Evolutionary conservation across 1,140 invertebrate species (phyloP).

Genomic region (Pseudomyrmex cubaensis): DNA sequence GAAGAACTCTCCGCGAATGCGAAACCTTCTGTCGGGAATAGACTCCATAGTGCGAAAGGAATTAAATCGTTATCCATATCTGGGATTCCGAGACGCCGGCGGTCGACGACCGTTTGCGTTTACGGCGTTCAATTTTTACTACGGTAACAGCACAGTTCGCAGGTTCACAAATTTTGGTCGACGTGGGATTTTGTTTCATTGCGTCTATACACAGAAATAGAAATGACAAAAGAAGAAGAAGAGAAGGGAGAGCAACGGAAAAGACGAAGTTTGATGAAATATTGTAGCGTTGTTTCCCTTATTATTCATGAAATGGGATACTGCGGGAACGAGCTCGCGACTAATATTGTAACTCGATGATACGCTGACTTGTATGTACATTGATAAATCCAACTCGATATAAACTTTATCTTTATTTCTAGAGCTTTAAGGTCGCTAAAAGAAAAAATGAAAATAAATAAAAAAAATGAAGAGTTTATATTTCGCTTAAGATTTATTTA

Average conservation of each 20-base stretch:
- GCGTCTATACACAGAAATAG: neutral
- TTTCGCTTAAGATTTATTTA: conserved; percentile 1
- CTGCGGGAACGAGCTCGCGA: conserved; percentile 1
- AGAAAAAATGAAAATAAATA: neutral
- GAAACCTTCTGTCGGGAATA: conserved; percentile 50
- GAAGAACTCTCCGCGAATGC: conserved; percentile 39
- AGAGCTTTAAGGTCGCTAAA: neutral
- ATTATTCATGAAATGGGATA: conserved; percentile 24
- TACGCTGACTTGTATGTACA: conserved; percentile 9
- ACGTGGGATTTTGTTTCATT: conserved; percentile 36
- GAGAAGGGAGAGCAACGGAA: no score
- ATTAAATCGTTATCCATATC: conserved; percentile 59
- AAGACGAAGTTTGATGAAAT: conserved; percentile 42
- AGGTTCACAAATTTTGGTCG: conserved; percentile 26
- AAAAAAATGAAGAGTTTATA: neutral
- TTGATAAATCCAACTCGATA: conserved; percentile 7
- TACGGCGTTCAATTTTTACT: conserved; percentile 39
- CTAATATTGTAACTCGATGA: conserved; percentile 34
- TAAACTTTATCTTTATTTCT: conserved; percentile 16
- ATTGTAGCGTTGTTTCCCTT: conserved; percentile 40
- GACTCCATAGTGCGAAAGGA: conserved; percentile 48
- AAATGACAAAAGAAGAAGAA: no score
- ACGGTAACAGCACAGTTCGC: conserved; percentile 6
- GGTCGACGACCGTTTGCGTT: conserved; percentile 2
- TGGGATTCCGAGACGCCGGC: conserved; percentile 39